Base-by-base conservation (phyloP, 2,888 invertebrate species). In the Xylota sylvarum region DNA sequence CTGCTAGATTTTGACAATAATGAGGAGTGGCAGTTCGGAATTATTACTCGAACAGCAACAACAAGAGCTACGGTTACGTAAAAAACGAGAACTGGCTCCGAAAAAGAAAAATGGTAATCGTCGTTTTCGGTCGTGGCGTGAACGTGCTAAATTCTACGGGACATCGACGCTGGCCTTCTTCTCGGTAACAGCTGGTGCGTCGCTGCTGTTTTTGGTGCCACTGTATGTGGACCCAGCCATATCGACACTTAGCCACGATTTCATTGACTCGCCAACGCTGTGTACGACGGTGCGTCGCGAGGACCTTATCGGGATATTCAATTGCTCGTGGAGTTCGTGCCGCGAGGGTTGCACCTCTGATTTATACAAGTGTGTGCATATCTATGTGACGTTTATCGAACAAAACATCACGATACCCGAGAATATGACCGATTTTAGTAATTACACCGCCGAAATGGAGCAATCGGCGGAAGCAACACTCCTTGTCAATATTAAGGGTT, bases 281-380 rank as follows among this genome's bases (percentile, higher is more conserved):
- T 97, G 97, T 91, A 94, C 96, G 55, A 96, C 96, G 30, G 96
- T 96, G 65, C 95, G 96, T 88, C 97, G 97, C 91, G 95, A 96
- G 76, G 96, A 97, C 91, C 96, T 96, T 37, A 95, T 96, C 91
- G 97, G 97, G 4, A 93, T 97, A 82, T 96, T 96, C 80, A 97
- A 97, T 92, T 98, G 97, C 91, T 96, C 97, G 70, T 97, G 97
- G 97, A 96, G 97, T 62, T 97, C 97, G 52, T 98, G 97, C 91
- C 94, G 97, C 89, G 97, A 97, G 93, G 97, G 97, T 56, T 97
- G 97, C 92, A 97, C 97, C 9, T 96, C 96, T 60, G 97, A 97
- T 90, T 94, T 95, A 83, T 95, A 95, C 91, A 94, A 94, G 88
- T 95, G 95, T 92, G 94, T 94, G 62, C 95, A 95, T 91, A 94